phyloP scores from a whole-genome alignment of 2,888 invertebrate species.

The Sialis fuliginosa region DNA sequence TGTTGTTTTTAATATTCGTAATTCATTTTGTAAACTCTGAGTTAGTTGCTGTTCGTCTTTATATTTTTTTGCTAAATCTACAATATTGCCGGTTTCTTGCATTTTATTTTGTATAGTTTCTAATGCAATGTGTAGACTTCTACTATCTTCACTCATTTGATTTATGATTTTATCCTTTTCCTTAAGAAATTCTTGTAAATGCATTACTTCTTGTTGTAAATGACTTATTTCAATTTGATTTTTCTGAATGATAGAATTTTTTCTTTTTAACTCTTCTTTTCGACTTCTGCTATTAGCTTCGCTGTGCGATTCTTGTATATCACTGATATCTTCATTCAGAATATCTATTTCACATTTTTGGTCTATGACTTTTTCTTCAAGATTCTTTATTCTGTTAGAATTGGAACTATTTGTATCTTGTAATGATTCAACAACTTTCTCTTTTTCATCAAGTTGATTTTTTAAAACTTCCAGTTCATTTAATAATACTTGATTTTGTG shows the following conservation, averaged over 20 bases:
- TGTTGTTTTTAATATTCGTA: slow-evolving; percentile 17
- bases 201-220: slow-evolving; percentile 32
- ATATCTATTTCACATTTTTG: slow-evolving; percentile 36
- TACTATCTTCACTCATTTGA: slow-evolving; percentile 38
- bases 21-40: slow-evolving; percentile 19
- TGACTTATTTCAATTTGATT: slow-evolving; percentile 22
- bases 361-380: slow-evolving; percentile 30
- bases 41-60: slow-evolving; percentile 33
- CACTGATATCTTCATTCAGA: slow-evolving; percentile 30
- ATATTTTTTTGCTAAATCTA: slow-evolving; percentile 36
- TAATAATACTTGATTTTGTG: slow-evolving; percentile 11
- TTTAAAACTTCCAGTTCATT: slow-evolving; percentile 11
- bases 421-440: slow-evolving; percentile 16
- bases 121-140: slow-evolving; percentile 32
- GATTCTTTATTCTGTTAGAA: slow-evolving; percentile 21
- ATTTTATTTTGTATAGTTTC: slow-evolving; percentile 31
- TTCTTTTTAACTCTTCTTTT: slow-evolving; percentile 19
- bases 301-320: slow-evolving; percentile 25
- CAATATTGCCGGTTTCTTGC: slow-evolving; percentile 36
- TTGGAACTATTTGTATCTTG: too few species aligned
- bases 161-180: slow-evolving; percentile 38
- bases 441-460: slow-evolving; percentile 10
- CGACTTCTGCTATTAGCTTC: slow-evolving; percentile 10
- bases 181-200: slow-evolving; percentile 34
- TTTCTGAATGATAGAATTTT: slow-evolving; percentile 23